Conservation (phyloP, 2,113 vertebrate genomes). For the Aepyceros melampus region DNA sequence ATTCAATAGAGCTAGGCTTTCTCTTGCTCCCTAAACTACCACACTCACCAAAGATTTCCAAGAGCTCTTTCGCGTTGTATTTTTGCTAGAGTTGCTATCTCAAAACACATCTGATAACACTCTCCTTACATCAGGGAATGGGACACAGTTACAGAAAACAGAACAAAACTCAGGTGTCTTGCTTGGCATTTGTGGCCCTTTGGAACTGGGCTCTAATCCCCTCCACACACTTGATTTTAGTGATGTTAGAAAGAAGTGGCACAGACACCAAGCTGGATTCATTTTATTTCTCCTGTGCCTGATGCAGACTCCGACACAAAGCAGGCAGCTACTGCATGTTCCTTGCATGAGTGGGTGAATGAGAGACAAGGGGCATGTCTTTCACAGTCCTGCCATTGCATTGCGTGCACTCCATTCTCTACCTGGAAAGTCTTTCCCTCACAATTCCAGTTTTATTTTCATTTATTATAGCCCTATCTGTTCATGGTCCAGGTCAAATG, state of each 20-base stretch:
- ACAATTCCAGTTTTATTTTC: background rate
- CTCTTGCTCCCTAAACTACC: background rate
- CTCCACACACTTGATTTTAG: background rate
- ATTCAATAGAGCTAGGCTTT: background rate
- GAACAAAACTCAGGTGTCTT: background rate
- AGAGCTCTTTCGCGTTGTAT: background rate
- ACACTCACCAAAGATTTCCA: background rate
- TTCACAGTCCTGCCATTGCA: background rate
- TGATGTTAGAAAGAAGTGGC: background rate
- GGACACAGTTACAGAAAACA: background rate
- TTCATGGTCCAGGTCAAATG: background rate
- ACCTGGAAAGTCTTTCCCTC: background rate
- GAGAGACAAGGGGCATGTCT: background rate
- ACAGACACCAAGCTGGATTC: background rate
- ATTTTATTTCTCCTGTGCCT: background rate
- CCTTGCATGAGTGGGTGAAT: background rate
- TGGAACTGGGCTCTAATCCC: background rate
- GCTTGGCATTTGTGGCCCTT: background rate
- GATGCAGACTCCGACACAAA: background rate
- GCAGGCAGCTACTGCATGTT: rapidly evolving
- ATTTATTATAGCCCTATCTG: background rate
- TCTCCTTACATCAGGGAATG: background rate
- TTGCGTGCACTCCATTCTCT: rapidly evolving
- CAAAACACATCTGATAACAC: background rate
- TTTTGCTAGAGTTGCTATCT: background rate